phyloP scores from a whole-genome alignment of 2,113 vertebrate genomes.

The Ctenomys sociabilis region DNA sequence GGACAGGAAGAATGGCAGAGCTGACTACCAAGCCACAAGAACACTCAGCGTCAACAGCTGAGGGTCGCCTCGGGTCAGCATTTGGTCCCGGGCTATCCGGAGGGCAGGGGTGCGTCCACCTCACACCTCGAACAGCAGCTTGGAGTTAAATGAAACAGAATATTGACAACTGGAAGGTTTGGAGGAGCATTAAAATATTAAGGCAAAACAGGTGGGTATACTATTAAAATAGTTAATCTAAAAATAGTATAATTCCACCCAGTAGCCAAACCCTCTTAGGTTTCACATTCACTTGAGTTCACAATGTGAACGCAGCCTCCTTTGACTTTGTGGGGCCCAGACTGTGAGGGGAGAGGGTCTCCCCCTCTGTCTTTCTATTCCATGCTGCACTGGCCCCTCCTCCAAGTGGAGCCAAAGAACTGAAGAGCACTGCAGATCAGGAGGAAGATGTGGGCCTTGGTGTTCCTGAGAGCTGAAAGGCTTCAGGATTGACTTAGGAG shows the following conservation, averaged over 20 bases:
- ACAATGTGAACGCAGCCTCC: neutral
- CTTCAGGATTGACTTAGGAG: neutral
- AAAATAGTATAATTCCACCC: slow-evolving; percentile 73
- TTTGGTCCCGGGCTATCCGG: neutral
- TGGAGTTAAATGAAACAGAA: slow-evolving; percentile 17
- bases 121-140: neutral
- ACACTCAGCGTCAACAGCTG: neutral
- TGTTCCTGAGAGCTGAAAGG: neutral
- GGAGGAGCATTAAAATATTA: slow-evolving; percentile 61
- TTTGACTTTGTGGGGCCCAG: neutral
- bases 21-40: neutral
- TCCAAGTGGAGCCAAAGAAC: neutral
- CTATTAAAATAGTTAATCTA: slow-evolving; percentile 77
- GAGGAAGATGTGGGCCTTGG: neutral
- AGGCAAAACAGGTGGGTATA: slow-evolving; percentile 65
- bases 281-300: slow-evolving; percentile 78
- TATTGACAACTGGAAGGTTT: slow-evolving; percentile 52
- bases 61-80: neutral
- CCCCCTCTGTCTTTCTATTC: neutral
- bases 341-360: neutral
- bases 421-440: neutral
- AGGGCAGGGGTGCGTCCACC: neutral
- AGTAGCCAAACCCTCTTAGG: slow-evolving; percentile 71
- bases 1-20: neutral
- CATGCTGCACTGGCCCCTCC: neutral